Evolutionary conservation across 2,888 invertebrate genomes (phyloP), one percentile per base, ranked within the genome.

Genomic region (Aspidapion aeneum): DNA sequence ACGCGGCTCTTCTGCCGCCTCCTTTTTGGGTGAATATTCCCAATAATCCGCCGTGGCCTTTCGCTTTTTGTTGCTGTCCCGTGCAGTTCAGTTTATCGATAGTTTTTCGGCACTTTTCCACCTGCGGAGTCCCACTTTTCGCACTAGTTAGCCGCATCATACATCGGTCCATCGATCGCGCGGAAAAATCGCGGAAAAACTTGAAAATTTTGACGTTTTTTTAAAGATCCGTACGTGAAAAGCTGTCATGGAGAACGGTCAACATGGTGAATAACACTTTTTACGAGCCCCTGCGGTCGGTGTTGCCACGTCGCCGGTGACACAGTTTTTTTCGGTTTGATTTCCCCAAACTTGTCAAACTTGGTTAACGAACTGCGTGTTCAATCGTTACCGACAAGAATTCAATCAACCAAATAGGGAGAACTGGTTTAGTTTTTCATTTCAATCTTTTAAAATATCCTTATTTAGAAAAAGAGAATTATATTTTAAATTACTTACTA

Each of bases 191-290:
- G 35, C 5, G 35, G 3, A 35, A 35, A 35, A 35, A 35, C 35
- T 35, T 3, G 35, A 17, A 52, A 52, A 17, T 52, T 52, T 52
- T 52, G 52, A 52, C 52, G 19, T 52, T 52, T 19, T n/a, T 19
- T 52, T 19, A 19, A 52, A 19, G 19, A 19, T n/a, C 52, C 5
- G 7, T 5, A 52, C 52, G 52, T 19, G 52, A 18, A 52, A 17
- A 17, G 7, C 52, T 52, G 52, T 18, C 52, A 52, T 19, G 52
- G 52, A 52, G 52, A 52, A 52, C 52, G 52, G 17, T 52, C 17
- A 52, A 52, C 52, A 52, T 52, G 52, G 52, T 52, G 52, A 52
- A 52, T 52, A 52, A 35, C 35, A 35, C 35, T 35, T 35, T n/a
- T n/a, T n/a, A n/a, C n/a, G n/a, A n/a, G 35, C 5, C 35, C 35